These are phyloP conservation scores for Falco biarmicus DNA, from an alignment of 2,797 vertebrate genomes.

Conservation along the genomic window DNA sequence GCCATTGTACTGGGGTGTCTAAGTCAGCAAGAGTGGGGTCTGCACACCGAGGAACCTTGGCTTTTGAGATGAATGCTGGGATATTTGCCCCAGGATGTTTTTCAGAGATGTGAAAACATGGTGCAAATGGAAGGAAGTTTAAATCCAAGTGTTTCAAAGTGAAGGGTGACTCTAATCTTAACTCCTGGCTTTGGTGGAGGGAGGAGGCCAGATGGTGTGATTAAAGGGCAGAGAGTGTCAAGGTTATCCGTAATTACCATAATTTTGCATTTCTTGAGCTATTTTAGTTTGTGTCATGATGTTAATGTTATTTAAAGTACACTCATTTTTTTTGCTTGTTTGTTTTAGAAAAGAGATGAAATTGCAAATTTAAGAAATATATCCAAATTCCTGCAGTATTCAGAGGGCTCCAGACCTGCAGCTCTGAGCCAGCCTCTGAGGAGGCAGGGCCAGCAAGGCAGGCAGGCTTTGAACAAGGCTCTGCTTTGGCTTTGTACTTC, in stretches of 20 bases:
- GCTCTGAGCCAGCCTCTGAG: background rate
- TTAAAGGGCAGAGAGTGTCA: conserved; percentile 31
- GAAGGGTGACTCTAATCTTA: background rate
- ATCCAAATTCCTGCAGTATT: background rate
- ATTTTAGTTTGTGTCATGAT: background rate
- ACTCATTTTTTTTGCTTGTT: background rate
- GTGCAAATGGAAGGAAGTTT: background rate
- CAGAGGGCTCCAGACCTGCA: background rate
- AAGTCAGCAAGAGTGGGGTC: background rate
- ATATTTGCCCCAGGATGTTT: background rate
- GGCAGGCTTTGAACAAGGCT: background rate
- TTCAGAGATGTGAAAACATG: background rate
- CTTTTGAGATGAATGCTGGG: background rate
- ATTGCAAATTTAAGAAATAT: background rate
- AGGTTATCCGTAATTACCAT: background rate
- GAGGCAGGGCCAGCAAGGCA: background rate
- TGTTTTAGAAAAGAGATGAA: background rate
- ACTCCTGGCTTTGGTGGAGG: background rate
- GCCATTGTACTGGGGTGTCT: rapidly evolving
- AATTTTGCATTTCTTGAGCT: conserved; percentile 24
- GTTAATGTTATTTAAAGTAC: conserved; percentile 9
- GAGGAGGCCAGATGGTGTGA: background rate
- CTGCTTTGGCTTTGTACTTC: background rate
- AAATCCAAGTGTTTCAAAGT: background rate
- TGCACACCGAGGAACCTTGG: rapidly evolving